phyloP scores from a whole-genome alignment of 2,113 vertebrate species.

The Spheniscus mendiculus region DNA sequence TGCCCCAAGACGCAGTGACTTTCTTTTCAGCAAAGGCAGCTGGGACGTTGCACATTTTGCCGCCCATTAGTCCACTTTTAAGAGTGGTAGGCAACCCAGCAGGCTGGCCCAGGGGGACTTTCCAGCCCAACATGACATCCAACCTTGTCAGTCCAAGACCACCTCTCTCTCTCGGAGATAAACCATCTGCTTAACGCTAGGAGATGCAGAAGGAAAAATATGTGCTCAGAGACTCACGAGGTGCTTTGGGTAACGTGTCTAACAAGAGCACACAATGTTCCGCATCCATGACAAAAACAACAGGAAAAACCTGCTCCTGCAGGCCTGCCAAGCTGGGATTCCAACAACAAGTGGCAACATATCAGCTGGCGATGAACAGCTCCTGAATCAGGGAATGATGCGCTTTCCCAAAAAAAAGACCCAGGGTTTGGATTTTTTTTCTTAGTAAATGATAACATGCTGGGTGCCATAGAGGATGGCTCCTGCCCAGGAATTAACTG shows the following conservation, averaged over 20 bases:
- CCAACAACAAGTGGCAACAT: conserved; percentile 37
- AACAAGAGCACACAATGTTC: conserved; percentile 55
- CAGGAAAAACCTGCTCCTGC: conserved; percentile 67
- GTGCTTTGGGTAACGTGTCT: conserved; percentile 34
- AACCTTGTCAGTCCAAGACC: neutral
- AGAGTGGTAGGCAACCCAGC: neutral
- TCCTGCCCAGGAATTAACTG: neutral
- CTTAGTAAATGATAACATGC: neutral
- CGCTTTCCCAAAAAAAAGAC: neutral
- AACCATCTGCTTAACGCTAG: neutral
- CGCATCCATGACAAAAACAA: conserved; percentile 63
- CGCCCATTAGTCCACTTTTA: neutral
- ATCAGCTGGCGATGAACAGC: conserved; percentile 51
- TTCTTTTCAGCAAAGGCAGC: neutral
- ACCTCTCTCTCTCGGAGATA: neutral
- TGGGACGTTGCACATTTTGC: neutral
- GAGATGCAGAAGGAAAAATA: neutral
- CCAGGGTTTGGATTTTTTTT: neutral
- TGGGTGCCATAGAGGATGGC: neutral
- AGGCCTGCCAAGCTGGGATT: conserved; percentile 57
- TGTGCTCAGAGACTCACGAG: conserved; percentile 5
- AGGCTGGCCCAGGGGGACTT: neutral
- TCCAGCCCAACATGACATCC: neutral
- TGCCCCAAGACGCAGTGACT: accelerated
- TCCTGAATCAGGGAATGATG: conserved; percentile 6